phyloP scores from a whole-genome alignment of 2,888 invertebrate species.

The Rugalucina vietnamica region DNA sequence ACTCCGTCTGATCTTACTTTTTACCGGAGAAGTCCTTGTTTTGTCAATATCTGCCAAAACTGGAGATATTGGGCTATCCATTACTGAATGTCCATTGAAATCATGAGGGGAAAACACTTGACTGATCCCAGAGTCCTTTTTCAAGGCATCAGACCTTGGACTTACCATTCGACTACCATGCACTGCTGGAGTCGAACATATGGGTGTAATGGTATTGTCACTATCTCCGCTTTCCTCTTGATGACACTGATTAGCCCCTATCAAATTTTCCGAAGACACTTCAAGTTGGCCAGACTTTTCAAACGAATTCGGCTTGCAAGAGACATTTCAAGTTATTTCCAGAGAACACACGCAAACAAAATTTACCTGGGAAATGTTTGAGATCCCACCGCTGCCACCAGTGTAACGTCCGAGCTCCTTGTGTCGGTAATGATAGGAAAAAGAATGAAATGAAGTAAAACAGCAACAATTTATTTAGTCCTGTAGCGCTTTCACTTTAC shows the following conservation, averaged over 20 bases:
- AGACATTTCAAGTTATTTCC: not conserved
- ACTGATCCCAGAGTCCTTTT: not conserved
- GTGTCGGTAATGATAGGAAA: too few species aligned
- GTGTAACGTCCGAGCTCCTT: not conserved
- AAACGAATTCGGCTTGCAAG: not conserved
- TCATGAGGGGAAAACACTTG: not conserved
- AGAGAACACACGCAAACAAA: not conserved
- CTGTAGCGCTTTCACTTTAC: too few species aligned
- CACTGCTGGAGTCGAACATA: not conserved
- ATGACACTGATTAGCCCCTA: not conserved
- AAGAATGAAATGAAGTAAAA: too few species aligned
- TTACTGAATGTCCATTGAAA: not conserved
- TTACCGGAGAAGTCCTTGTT: not conserved
- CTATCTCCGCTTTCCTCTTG: not conserved
- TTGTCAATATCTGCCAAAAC: not conserved
- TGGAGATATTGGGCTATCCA: not conserved
- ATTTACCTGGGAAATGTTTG: not conserved
- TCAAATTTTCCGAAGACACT: not conserved
- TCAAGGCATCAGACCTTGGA: not conserved
- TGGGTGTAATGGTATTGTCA: not conserved
- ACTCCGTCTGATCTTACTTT: not conserved
- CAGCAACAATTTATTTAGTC: too few species aligned
- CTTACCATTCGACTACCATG: not conserved
- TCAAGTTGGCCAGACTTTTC: not conserved
- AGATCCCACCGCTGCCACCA: not conserved